Evolutionary conservation across 37 sponge, comb jelly and placozoan genomes (phyloP), one percentile per base, ranked within the genome.

Genomic region (Theonella swinhoei): DNA sequence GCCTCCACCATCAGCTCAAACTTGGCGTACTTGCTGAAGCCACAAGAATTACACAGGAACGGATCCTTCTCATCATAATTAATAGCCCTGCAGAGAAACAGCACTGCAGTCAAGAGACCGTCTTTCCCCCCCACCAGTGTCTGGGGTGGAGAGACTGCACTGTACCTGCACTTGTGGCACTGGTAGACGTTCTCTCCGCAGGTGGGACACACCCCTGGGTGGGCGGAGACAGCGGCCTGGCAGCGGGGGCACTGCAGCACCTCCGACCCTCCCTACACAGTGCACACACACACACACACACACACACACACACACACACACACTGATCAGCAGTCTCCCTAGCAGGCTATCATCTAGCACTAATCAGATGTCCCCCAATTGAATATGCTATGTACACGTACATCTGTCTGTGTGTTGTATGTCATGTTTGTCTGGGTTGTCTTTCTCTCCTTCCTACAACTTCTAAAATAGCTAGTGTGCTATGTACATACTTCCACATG

Each of bases 61-160:
- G 97, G 97, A 80, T 97, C 97, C 73, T 88, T 88, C 70, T 97
- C 97, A 76, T 97, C 97, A 81, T 97, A 97, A 71, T 97, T 97
- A 70, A 97, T 97, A 36, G 97, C 86, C 22, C 97, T 82, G 54
- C 31, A 39, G 2, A 58, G 60, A 71, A 29, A 81, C 72, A 81
- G n/a, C n/a, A n/a, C n/a, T n/a, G n/a, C n/a, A n/a, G 29, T 14
- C 14, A 38, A 66, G 59, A 68, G 1, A 59, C 63, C n/a, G n/a
- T 62, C 63, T 31, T 23, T 23, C 61, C n/a, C 64, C 58, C 61
- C 17, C 38, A 77, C 63, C 28, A 77, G 54, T 47, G 54, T 47
- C 11, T 47, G 54, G 7, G 54, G 7, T 47, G 54, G 54, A 7
- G 7, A 47, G 7, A 17, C 7, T 7, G 54, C 54, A 17, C 54